phyloP scores from a whole-genome alignment of 2,888 invertebrate species.

The Danaus chrysippus region DNA sequence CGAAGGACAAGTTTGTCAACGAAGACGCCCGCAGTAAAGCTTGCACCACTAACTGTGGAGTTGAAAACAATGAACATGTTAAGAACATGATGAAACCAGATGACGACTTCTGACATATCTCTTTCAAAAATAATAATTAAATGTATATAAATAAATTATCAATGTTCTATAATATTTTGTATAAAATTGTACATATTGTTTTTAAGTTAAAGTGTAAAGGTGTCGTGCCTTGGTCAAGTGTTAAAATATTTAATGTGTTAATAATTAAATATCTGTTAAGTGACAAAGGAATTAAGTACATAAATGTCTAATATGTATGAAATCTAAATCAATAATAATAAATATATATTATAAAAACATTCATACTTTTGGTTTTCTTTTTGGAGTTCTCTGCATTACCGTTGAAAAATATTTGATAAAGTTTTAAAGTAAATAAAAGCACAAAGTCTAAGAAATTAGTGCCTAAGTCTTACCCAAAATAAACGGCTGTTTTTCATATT shows the following conservation, averaged over 20 bases:
- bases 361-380: too few relatives aligned
- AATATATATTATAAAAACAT: neutral
- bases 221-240: constrained; percentile 24
- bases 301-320: neutral
- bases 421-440: too few relatives aligned
- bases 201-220: constrained; percentile 17
- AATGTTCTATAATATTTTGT: constrained; percentile 18
- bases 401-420: too few relatives aligned
- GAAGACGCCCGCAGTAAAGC: constrained; percentile 15
- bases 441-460: too few relatives aligned
- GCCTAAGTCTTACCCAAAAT: too few relatives aligned
- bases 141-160: constrained; percentile 14
- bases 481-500: too few relatives aligned
- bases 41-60: constrained; percentile 17
- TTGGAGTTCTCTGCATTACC: too few relatives aligned
- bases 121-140: constrained; percentile 9
- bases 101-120: constrained; percentile 20
- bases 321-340: neutral
- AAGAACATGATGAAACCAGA: constrained; percentile 15
- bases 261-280: constrained; percentile 2
- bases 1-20: constrained; percentile 19
- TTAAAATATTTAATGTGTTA: neutral
- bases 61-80: constrained; percentile 1
- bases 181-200: constrained; percentile 28
- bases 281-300: constrained; percentile 3